Evolutionary conservation across 1,140 invertebrate genomes (phyloP), one percentile per base, ranked within the genome.

Genomic region (Philopotamus ludificatus): DNA sequence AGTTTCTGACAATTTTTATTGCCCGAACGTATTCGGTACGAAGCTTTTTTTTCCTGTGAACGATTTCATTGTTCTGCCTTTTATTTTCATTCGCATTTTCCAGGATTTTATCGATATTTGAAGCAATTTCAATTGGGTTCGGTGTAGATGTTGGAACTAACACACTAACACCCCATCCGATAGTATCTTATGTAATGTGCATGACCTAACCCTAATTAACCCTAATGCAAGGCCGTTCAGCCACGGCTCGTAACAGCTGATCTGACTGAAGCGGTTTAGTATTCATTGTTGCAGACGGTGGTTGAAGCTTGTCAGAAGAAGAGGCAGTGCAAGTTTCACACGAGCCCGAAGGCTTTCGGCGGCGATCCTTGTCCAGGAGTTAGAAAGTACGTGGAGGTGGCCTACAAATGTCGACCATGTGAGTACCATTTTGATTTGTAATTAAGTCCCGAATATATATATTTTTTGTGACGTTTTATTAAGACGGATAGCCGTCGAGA

Each of bases 361-460:
- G 84, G 86, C 2, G 93, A 96, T 78, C 92, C 93, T 0, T 97
- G 94, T 76, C 92, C 93, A 22, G 88, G 88, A 34, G 84, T 89
- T 9, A 82, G 87, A 23, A 95, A 95, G 79, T 94, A 92, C 76
- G 89, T 95, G 70, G 92, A 95, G 80, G 89, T 96, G 21, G 91
- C 92, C 64, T 97, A 93, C 81, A 95, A 95, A 80, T 97, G 94
- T 82, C 86, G 92, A 78, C 94, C 94, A 75, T 93, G 94, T 97
- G 84, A 94, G 92, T 92, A 78, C 54, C 62, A 39, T n/a, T n/a
- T n/a, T n/a, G n/a, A n/a, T n/a, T n/a, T n/a, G n/a, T n/a, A n/a
- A n/a, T n/a, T n/a, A n/a, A n/a, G n/a, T n/a, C n/a, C n/a, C n/a
- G n/a, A n/a, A n/a, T n/a, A n/a, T n/a, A n/a, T n/a, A n/a, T n/a